A percentile compares a stretch with the other conserved stretches of the same genome.
Evolutionary conservation across 1,140 invertebrate genomes (phyloP).

Genomic region (Adoxophyes honmai): DNA sequence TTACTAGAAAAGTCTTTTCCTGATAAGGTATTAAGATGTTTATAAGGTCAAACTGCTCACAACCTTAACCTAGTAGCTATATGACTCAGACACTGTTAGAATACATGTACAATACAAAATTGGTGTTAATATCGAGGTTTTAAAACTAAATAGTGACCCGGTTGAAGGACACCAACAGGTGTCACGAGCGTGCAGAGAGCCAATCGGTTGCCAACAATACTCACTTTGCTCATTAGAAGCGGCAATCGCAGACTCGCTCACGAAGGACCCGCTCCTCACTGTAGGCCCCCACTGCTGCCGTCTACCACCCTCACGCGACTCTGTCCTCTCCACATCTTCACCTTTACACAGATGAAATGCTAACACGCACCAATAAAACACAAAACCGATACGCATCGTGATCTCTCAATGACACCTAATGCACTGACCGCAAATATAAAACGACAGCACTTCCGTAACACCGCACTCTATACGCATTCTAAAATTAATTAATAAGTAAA

Average conservation of each 20-base stretch:
- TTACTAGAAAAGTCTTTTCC: constrained; percentile 18
- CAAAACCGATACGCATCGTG: constrained; percentile 73
- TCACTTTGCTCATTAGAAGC: constrained; percentile 69
- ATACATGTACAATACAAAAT: constrained; percentile 3
- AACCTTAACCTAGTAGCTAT: neutral
- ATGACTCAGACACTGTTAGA: neutral
- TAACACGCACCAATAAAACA: constrained; percentile 73
- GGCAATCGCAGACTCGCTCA: constrained; percentile 47
- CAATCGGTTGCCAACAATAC: constrained; percentile 40
- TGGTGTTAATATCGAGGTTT: neutral
- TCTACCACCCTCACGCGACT: constrained; percentile 53
- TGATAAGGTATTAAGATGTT: constrained; percentile 36
- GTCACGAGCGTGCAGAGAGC: constrained; percentile 36
- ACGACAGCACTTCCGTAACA: constrained; percentile 45
- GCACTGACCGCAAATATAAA: constrained; percentile 49
- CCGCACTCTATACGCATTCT: constrained; percentile 64
- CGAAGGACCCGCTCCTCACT: constrained; percentile 50
- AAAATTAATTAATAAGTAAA: constrained; percentile 39
- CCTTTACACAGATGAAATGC: constrained; percentile 67
- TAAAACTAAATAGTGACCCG: constrained; percentile 22
- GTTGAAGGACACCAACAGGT: constrained; percentile 55
- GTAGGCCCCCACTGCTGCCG: constrained; percentile 60
- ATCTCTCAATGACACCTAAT: constrained; percentile 63
- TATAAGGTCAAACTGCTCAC: constrained; percentile 29
- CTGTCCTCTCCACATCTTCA: constrained; percentile 66